Percentiles rank a stretch among this genome's conserved stretches.
Conservation (phyloP, 2,113 vertebrate genomes). For the Anguilla rostrata region DNA sequence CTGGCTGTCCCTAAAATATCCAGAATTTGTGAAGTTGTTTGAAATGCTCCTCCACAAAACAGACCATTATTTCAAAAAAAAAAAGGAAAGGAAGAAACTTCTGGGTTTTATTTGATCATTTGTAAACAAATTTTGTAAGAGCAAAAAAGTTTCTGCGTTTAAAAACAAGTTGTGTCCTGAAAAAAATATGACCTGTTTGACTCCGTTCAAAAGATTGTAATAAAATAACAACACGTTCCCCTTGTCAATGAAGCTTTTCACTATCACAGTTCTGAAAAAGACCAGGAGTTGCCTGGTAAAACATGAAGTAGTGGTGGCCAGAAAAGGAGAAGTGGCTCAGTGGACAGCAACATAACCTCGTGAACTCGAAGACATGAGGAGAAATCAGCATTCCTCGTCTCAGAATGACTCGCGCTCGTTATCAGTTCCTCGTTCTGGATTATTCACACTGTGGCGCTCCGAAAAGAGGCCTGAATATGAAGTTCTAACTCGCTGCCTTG, state of each 20-base stretch:
- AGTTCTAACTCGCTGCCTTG: not conserved
- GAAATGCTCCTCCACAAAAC: not conserved
- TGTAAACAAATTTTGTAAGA: not conserved
- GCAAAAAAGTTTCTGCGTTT: not conserved
- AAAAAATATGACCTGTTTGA: not conserved
- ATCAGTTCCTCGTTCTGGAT: slow-evolving; percentile 19
- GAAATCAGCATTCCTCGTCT: slow-evolving; percentile 24
- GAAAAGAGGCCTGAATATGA: not conserved
- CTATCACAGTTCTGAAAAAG: slow-evolving; percentile 23
- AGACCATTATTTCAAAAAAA: not conserved
- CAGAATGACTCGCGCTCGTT: slow-evolving; percentile 19
- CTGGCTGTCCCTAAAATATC: slow-evolving; percentile 4
- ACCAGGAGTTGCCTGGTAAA: slow-evolving; percentile 7
- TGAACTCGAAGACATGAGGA: not conserved
- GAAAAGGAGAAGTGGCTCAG: not conserved
- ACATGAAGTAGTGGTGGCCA: not conserved
- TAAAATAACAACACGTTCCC: not conserved
- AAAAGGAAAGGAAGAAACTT: not conserved
- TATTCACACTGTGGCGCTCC: slow-evolving; percentile 23
- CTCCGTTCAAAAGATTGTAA: not conserved
- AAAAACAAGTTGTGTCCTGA: not conserved
- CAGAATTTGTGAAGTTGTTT: not conserved
- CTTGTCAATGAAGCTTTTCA: not conserved
- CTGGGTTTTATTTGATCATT: not conserved
- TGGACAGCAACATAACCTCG: not conserved